These are phyloP conservation scores for Coptodon rendalli DNA, from an alignment of 2,113 vertebrate genomes.

Conservation along the genomic window DNA sequence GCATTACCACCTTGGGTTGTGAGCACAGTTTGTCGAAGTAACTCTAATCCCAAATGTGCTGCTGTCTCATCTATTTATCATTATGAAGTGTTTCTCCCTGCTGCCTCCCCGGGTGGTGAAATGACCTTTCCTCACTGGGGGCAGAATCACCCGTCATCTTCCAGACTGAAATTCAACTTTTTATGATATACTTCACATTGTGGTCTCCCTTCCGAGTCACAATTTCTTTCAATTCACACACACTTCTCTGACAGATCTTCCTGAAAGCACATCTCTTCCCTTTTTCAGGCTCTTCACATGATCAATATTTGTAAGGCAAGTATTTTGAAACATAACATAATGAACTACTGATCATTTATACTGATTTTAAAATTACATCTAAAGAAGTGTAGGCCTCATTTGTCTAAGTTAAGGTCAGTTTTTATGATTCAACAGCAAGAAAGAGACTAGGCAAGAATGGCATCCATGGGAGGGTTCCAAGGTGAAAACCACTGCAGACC, in stretches of 20 bases:
- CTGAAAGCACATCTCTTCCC: not conserved
- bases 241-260: not conserved
- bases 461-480: not conserved
- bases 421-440: not conserved
- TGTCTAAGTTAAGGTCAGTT: not conserved
- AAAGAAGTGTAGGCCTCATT: not conserved
- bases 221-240: not conserved
- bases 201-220: not conserved
- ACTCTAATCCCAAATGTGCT: not conserved
- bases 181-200: not conserved
- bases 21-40: not conserved
- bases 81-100: constrained; percentile 1
- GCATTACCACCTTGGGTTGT: not conserved
- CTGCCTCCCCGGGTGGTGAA: not conserved
- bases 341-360: not conserved
- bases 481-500: not conserved
- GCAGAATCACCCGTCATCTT: not conserved
- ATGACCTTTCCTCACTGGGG: not conserved
- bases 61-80: not conserved
- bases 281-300: not conserved
- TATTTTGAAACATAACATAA: not conserved
- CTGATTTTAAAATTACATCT: not conserved
- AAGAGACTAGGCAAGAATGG: not conserved
- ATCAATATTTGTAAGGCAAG: not conserved
- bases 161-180: not conserved